Conservation (phyloP, 2,113 vertebrate species). For the Poeciliopsis occidentalis region DNA sequence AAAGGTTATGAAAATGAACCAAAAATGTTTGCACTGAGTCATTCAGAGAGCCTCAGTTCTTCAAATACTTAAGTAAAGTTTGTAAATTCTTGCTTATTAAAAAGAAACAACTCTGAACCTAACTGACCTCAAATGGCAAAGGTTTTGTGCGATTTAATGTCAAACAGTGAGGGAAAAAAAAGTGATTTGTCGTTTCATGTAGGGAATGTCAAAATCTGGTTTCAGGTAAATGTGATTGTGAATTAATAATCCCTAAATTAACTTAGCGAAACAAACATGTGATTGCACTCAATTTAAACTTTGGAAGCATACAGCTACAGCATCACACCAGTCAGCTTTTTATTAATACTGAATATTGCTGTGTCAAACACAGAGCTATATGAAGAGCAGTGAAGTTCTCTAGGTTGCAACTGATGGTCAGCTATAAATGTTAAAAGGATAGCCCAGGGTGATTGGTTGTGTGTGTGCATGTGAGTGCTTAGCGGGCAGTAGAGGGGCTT, state of each 20-base stretch:
- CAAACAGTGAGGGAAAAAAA: too few species aligned
- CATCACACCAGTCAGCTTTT: conserved; percentile 63
- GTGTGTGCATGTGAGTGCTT: conserved; percentile 63
- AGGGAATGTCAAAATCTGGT: too few species aligned
- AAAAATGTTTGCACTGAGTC: too few species aligned
- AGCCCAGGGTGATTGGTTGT: conserved; percentile 48
- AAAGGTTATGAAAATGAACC: too few species aligned
- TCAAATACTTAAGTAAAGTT: too few species aligned
- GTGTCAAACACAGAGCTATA: conserved; percentile 61
- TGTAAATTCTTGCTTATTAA: too few species aligned
- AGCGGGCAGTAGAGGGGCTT: conserved; percentile 77
- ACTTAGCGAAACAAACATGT: conserved; percentile 13
- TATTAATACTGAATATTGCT: conserved; percentile 62
- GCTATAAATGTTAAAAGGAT: conserved; percentile 70
- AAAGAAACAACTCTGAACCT: too few species aligned
- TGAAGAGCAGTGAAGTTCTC: conserved; percentile 51
- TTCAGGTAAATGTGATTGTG: neutral
- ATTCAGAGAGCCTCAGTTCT: too few species aligned
- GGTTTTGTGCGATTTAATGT: too few species aligned
- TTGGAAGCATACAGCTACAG: conserved; percentile 33
- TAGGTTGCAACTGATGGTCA: conserved; percentile 70
- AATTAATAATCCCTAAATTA: conserved; percentile 5
- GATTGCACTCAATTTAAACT: conserved; percentile 10
- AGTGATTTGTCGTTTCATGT: too few species aligned
- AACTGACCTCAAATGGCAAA: too few species aligned